Conservation (phyloP, 2,113 vertebrate species). For the Lonchura striata region DNA sequence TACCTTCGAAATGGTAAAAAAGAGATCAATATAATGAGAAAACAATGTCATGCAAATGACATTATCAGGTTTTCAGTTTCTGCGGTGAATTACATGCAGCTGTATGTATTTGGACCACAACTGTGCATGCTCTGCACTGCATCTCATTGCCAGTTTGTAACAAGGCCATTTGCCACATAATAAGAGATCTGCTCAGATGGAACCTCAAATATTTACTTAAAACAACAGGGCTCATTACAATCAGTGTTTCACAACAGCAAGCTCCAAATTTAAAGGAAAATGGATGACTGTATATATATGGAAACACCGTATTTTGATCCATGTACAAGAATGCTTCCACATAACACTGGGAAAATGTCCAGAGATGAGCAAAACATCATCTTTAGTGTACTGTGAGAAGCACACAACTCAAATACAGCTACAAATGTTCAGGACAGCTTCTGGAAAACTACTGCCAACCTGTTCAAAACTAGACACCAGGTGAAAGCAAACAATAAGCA, state of each 20-base stretch:
- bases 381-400: neutral
- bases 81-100: neutral
- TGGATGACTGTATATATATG: neutral
- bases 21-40: neutral
- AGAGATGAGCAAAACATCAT: neutral
- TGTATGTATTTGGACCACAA: neutral
- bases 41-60: neutral
- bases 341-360: neutral
- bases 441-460: neutral
- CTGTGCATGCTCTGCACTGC: neutral
- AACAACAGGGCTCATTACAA: neutral
- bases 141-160: neutral
- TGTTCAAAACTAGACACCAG: neutral
- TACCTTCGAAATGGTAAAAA: neutral
- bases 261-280: neutral
- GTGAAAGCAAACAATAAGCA: neutral
- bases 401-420: neutral
- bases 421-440: neutral
- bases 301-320: neutral
- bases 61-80: neutral
- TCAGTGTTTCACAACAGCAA: neutral
- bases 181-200: neutral
- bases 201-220: conserved; percentile 18
- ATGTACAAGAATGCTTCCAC: neutral
- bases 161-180: neutral